phyloP scores from a whole-genome alignment of 1,140 invertebrate genomes.

The Ceratosolen solmsi region DNA sequence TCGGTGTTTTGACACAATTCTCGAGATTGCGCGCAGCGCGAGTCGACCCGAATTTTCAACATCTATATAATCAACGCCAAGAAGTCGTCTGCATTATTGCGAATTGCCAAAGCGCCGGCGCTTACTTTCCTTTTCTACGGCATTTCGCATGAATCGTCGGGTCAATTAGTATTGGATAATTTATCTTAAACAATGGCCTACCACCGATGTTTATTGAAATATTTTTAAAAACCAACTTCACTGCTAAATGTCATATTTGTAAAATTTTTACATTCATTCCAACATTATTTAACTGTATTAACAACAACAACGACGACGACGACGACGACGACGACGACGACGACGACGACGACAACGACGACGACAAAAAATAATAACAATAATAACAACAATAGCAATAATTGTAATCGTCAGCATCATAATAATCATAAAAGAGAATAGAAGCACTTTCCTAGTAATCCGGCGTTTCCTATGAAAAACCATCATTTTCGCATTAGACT shows the following conservation, averaged over 20 bases:
- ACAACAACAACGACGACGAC: no score
- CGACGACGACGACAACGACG: no score
- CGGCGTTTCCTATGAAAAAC: not conserved
- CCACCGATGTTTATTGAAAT: no score
- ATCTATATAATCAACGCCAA: not conserved
- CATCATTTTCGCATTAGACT: not conserved
- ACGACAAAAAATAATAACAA: no score
- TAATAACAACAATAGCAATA: no score
- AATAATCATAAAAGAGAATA: conserved; percentile 4
- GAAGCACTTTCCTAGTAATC: not conserved
- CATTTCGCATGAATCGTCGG: not conserved
- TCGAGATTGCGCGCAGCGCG: not conserved
- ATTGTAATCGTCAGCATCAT: no score
- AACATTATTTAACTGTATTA: no score
- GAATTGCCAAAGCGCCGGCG: not conserved
- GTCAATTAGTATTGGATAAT: not conserved
- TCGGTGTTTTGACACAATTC: conserved; percentile 39
- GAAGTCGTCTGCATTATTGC: not conserved
- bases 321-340: no score
- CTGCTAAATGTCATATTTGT: no score
- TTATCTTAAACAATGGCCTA: not conserved
- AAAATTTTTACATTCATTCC: no score
- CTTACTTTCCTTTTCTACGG: not conserved
- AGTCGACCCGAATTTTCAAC: not conserved
- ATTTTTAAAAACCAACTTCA: no score